Conservation (phyloP, 2,888 invertebrate species). For the Mythimna ferrago region DNA sequence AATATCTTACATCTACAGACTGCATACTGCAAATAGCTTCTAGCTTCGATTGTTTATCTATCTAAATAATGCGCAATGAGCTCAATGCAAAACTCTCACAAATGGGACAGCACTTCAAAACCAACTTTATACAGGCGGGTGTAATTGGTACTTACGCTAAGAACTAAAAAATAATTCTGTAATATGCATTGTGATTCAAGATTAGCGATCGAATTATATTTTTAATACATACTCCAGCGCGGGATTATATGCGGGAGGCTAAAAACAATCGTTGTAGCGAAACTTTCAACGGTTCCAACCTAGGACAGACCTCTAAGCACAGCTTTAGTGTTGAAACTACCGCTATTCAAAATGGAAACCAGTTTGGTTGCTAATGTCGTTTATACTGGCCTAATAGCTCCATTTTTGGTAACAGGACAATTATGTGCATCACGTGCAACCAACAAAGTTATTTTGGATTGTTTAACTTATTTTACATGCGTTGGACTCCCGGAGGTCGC, state of each 20-base stretch:
- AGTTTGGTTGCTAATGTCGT: background rate
- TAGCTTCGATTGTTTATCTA: conserved; percentile 25
- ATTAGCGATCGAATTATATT: background rate
- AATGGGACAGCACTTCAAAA: conserved; percentile 30
- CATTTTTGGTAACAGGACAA: too few relatives aligned
- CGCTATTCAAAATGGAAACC: too few relatives aligned
- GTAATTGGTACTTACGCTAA: conserved; percentile 42
- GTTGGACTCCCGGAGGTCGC: background rate
- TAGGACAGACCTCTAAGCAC: background rate
- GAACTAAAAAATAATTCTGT: conserved; percentile 54
- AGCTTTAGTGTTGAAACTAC: too few relatives aligned
- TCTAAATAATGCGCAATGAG: conserved; percentile 19
- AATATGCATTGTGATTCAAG: conserved; percentile 54
- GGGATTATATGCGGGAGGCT: background rate
- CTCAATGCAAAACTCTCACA: conserved; percentile 19
- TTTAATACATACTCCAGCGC: background rate
- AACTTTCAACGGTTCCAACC: background rate
- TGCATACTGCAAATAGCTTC: conserved; percentile 33
- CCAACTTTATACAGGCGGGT: conserved; percentile 25
- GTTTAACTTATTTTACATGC: background rate
- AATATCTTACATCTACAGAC: background rate
- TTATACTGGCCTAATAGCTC: background rate
- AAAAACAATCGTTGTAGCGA: background rate
- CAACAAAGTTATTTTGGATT: background rate
- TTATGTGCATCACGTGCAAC: too few relatives aligned